These are phyloP conservation scores for Diorhabda elongata DNA, from an alignment of 1,140 invertebrate genomes.

Conservation along the genomic window DNA sequence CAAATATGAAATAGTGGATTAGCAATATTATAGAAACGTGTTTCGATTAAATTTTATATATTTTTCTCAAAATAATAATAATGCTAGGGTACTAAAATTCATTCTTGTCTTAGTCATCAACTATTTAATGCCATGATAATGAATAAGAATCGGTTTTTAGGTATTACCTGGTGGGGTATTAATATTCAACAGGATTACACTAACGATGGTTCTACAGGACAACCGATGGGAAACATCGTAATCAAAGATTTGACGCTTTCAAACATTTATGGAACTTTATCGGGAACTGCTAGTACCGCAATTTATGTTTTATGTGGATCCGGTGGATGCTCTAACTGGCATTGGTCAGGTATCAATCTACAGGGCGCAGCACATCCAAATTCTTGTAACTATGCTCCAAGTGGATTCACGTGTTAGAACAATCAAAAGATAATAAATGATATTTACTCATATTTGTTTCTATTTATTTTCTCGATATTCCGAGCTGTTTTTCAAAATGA, in stretches of 20 bases:
- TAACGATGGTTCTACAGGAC: neutral
- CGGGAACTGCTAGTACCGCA: neutral
- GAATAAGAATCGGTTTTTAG: neutral
- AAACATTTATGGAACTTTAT: neutral
- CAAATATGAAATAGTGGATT: too few species aligned
- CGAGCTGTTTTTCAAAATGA: too few species aligned
- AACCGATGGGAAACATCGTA: neutral
- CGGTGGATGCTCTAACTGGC: slow-evolving; percentile 4
- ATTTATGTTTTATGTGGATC: slow-evolving; percentile 7
- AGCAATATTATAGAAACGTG: too few species aligned
- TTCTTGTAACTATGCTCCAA: slow-evolving; percentile 9
- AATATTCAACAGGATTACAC: neutral
- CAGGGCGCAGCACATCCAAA: neutral
- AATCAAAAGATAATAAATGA: neutral
- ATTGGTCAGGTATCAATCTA: slow-evolving; percentile 2
- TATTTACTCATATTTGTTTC: too few species aligned
- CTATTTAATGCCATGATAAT: too few species aligned
- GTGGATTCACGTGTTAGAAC: slow-evolving; percentile 6
- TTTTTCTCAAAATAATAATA: too few species aligned
- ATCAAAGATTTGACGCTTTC: neutral
- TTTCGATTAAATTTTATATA: too few species aligned
- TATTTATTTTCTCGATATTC: too few species aligned
- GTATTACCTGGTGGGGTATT: neutral
- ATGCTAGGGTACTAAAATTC: too few species aligned
- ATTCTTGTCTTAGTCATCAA: too few species aligned